Conservation (phyloP, 2,888 invertebrate genomes). For the Epirrhoe tristata region DNA sequence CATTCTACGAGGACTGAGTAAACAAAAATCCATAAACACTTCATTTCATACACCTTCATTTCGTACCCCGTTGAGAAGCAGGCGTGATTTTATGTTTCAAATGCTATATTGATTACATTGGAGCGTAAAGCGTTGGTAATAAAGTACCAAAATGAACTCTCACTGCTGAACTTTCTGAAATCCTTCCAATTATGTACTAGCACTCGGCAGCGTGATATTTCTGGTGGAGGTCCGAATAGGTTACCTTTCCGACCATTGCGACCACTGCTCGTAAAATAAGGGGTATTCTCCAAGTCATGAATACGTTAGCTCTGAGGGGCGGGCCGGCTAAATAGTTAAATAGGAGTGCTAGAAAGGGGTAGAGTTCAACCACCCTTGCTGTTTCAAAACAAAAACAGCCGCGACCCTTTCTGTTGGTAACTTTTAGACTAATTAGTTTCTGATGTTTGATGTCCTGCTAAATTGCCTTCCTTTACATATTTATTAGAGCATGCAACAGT, state of each 20-base stretch:
- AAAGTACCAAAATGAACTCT: conserved; percentile 25
- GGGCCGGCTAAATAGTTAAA: conserved; percentile 80
- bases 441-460: conserved; percentile 12
- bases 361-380: conserved; percentile 45
- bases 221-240: conserved; percentile 67
- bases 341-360: conserved; percentile 65
- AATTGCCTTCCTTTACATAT: conserved; percentile 9
- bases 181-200: conserved; percentile 63
- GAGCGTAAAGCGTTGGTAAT: background rate
- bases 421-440: conserved; percentile 36
- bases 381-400: conserved; percentile 38
- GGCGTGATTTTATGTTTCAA: conserved; percentile 1
- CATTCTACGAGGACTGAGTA: background rate
- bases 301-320: conserved; percentile 74
- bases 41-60: background rate
- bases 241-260: conserved; percentile 77
- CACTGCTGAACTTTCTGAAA: conserved; percentile 51
- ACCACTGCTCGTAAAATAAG: conserved; percentile 77
- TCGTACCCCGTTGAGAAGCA: background rate
- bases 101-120: background rate
- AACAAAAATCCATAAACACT: background rate
- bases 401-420: conserved; percentile 26
- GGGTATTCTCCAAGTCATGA: conserved; percentile 79
- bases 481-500: background rate
- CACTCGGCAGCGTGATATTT: conserved; percentile 71